Percentiles rank a stretch among this genome's conserved stretches.
Conservation (phyloP, 2,797 vertebrate genomes). For the Scolopax rusticola region DNA sequence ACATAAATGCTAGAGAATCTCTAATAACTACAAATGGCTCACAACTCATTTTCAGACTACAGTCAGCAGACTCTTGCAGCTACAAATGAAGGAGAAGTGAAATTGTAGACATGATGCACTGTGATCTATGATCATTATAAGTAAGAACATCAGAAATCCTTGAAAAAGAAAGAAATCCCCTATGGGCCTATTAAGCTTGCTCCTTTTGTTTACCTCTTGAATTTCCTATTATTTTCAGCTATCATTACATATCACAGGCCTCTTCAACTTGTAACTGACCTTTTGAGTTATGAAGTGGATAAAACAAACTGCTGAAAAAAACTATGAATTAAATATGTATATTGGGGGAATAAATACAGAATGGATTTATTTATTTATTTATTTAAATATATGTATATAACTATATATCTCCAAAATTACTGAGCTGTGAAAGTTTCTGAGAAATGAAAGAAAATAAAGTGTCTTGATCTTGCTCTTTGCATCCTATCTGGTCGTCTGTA, state of each 20-base stretch:
- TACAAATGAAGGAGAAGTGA: slow-evolving; percentile 1
- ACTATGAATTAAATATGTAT: background rate
- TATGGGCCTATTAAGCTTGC: background rate
- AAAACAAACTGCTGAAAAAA: slow-evolving; percentile 6
- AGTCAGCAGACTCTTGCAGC: background rate
- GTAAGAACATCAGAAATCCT: slow-evolving; percentile 27
- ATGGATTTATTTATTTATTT: background rate
- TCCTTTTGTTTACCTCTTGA: slow-evolving; percentile 40
- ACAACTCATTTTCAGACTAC: background rate
- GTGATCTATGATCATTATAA: slow-evolving; percentile 43
- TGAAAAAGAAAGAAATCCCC: slow-evolving; percentile 31
- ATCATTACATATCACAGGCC: background rate
- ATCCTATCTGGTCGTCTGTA: background rate
- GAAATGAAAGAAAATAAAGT: background rate
- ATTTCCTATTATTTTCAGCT: slow-evolving; percentile 29
- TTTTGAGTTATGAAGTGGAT: background rate
- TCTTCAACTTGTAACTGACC: background rate
- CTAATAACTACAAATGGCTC: slow-evolving; percentile 1
- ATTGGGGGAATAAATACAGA: background rate
- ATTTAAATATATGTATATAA: background rate
- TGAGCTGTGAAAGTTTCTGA: background rate
- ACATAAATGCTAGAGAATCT: background rate
- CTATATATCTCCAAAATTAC: background rate
- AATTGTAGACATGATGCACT: slow-evolving; percentile 14
- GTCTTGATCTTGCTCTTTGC: background rate